Evolutionary conservation across 2,113 vertebrate species (phyloP).

Genomic region (Actinemys pallida): DNA sequence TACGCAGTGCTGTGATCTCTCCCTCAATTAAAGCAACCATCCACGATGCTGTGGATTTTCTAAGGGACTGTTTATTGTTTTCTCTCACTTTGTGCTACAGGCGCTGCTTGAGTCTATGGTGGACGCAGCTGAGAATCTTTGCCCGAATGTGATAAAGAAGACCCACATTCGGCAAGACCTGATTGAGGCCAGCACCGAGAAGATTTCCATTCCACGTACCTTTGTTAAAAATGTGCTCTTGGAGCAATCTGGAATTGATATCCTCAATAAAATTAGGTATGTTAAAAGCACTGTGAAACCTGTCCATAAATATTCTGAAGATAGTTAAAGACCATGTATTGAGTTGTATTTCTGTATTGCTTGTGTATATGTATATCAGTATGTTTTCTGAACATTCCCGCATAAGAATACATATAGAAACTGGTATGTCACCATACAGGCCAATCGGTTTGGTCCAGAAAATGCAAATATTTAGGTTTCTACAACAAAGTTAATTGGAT

Average conservation of each 20-base stretch:
- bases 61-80: background rate
- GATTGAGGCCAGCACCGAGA: conserved; percentile 89
- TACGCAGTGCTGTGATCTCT: background rate
- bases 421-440: background rate
- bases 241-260: conserved; percentile 96
- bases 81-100: conserved; percentile 73
- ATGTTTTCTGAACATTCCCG: background rate
- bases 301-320: background rate
- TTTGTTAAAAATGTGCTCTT: conserved; percentile 96
- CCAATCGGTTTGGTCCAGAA: background rate
- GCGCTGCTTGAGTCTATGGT: conserved; percentile 93
- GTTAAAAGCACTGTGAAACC: background rate
- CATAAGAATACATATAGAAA: background rate
- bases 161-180: conserved; percentile 89
- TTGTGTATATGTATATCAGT: background rate
- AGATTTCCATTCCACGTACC: conserved; percentile 92
- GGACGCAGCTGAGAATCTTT: conserved; percentile 90
- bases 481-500: background rate
- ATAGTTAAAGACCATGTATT: background rate
- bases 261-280: conserved; percentile 98
- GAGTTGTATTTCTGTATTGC: background rate
- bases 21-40: background rate
- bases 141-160: conserved; percentile 94
- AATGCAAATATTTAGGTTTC: conserved; percentile 6
- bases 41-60: background rate